phyloP scores from a whole-genome alignment of 2,113 vertebrate species.

The Chrysemys picta region DNA sequence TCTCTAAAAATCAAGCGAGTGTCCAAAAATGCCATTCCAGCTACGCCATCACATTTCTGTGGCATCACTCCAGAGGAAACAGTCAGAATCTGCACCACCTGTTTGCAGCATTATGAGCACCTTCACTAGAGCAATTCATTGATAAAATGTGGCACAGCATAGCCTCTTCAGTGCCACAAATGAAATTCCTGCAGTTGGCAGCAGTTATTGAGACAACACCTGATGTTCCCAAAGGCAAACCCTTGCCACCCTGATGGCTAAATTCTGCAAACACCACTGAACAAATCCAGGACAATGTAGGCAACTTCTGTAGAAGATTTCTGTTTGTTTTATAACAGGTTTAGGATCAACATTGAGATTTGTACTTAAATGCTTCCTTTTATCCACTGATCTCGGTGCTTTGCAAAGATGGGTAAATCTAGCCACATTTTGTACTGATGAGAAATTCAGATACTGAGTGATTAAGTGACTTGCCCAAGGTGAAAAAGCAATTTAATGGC shows the following conservation, averaged over 20 bases:
- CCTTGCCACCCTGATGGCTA: not conserved
- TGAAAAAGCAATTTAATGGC: not conserved
- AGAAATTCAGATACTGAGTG: not conserved
- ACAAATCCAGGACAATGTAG: not conserved
- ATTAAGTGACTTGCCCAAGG: not conserved
- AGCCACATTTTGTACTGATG: not conserved
- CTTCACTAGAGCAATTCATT: not conserved
- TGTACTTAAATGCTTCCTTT: not conserved
- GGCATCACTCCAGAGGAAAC: not conserved
- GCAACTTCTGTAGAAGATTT: not conserved
- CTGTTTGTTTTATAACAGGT: constrained; percentile 3
- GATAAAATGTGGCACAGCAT: not conserved
- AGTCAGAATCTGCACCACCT: not conserved
- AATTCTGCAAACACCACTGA: not conserved
- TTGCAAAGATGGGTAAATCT: not conserved
- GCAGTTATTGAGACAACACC: not conserved
- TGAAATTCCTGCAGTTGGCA: not conserved
- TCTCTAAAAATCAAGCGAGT: not conserved
- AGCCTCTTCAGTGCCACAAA: not conserved
- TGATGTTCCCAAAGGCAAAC: not conserved
- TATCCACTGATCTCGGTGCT: not conserved
- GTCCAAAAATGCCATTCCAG: not conserved
- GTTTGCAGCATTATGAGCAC: not conserved
- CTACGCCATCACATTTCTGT: not conserved
- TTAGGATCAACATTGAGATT: not conserved